Evolutionary conservation across 2,797 vertebrate species (phyloP).

Genomic region (Ibycter americanus): DNA sequence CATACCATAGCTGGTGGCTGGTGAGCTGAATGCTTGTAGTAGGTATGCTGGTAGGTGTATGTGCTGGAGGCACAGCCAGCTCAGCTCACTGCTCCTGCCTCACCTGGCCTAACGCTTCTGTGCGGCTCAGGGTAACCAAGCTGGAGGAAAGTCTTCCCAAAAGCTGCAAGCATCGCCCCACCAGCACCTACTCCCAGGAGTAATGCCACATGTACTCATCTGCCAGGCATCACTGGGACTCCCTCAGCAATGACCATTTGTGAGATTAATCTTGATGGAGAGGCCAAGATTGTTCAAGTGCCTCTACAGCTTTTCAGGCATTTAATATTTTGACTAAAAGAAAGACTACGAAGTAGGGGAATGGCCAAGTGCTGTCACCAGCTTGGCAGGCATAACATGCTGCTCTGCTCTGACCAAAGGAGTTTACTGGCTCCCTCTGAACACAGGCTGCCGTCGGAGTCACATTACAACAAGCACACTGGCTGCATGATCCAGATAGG

Average conservation of each 20-base stretch:
- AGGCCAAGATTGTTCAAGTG: neutral
- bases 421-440: neutral
- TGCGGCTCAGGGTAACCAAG: neutral
- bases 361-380: neutral
- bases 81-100: neutral
- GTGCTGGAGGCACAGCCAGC: neutral
- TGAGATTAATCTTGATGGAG: neutral
- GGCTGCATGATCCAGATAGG: neutral
- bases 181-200: neutral
- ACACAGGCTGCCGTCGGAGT: neutral
- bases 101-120: neutral
- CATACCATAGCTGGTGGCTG: neutral
- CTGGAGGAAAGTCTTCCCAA: neutral
- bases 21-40: neutral
- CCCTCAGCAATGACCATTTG: neutral
- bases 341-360: neutral
- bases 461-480: neutral
- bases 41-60: neutral
- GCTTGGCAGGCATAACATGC: neutral
- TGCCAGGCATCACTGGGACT: neutral
- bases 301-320: neutral
- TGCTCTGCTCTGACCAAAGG: neutral
- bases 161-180: rapidly evolving
- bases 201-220: neutral
- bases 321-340: neutral